phyloP scores from a whole-genome alignment of 2,888 invertebrate genomes.

The Periphyllus acericola region DNA sequence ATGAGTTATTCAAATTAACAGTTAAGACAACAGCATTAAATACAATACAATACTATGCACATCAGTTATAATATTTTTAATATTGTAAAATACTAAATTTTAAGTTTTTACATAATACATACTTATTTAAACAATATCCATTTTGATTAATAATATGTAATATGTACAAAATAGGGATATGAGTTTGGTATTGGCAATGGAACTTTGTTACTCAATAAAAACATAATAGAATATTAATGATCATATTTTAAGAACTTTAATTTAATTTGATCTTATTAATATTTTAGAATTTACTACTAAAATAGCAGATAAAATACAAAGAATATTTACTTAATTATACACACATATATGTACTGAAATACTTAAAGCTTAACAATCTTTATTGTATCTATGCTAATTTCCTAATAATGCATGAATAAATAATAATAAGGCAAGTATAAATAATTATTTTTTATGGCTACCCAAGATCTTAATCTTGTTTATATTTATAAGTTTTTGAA shows the following conservation, averaged over 20 bases:
- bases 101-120: no score
- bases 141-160: no score
- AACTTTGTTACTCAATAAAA: no score
- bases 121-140: no score
- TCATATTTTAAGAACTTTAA: not conserved
- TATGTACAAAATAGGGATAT: no score
- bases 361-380: not conserved
- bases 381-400: conserved; percentile 1
- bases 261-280: not conserved
- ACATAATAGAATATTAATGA: no score
- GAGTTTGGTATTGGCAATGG: no score
- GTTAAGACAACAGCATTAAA: no score
- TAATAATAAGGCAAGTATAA: not conserved
- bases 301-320: not conserved
- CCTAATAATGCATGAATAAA: not conserved
- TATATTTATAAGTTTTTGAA: not conserved
- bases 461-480: not conserved
- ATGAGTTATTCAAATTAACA: no score
- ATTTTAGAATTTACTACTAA: not conserved
- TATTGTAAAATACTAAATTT: no score
- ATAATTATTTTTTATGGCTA: conserved; percentile 6
- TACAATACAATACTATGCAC: no score
- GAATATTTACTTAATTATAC: not conserved
- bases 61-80: no score
- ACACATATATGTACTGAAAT: not conserved